Conservation (phyloP, 2,113 vertebrate genomes). For the Crotalus helleri region DNA sequence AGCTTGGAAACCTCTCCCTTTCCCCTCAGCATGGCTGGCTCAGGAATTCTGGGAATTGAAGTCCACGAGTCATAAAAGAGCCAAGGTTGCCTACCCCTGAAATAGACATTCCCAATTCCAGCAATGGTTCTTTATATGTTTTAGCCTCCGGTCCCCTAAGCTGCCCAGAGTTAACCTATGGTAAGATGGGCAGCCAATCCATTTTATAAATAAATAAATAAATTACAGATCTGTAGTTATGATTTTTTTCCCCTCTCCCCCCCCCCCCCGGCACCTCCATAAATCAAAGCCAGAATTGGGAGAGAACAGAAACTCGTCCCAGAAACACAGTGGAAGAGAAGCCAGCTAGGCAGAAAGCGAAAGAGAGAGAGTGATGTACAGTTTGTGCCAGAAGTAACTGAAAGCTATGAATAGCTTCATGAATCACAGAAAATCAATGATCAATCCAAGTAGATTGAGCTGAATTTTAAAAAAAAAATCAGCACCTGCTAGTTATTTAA, state of each 20-base stretch:
- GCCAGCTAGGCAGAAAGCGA: not conserved
- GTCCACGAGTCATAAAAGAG: too few species aligned
- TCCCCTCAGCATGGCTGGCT: too few species aligned
- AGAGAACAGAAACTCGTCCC: not conserved
- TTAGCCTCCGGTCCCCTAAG: not conserved
- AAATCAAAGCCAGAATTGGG: not conserved
- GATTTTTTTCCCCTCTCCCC: not conserved
- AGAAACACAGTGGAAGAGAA: not conserved
- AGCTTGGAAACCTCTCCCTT: too few species aligned
- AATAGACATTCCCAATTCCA: not conserved
- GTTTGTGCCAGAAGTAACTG: not conserved
- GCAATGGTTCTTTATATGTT: not conserved
- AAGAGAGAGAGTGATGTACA: not conserved
- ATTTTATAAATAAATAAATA: not conserved
- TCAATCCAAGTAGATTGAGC: not conserved
- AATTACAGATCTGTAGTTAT: not conserved
- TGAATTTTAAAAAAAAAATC: not conserved
- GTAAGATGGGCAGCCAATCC: not conserved
- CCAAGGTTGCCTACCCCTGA: too few species aligned
- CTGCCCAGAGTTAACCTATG: not conserved
- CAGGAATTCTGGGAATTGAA: too few species aligned
- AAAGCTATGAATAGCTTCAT: constrained; percentile 1
- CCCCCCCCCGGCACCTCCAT: rapidly evolving
- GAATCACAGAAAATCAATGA: constrained; percentile 5
- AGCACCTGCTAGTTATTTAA: not conserved